Evolutionary conservation across 2,113 vertebrate species (phyloP).

Genomic region (Cranoglanis bouderius): DNA sequence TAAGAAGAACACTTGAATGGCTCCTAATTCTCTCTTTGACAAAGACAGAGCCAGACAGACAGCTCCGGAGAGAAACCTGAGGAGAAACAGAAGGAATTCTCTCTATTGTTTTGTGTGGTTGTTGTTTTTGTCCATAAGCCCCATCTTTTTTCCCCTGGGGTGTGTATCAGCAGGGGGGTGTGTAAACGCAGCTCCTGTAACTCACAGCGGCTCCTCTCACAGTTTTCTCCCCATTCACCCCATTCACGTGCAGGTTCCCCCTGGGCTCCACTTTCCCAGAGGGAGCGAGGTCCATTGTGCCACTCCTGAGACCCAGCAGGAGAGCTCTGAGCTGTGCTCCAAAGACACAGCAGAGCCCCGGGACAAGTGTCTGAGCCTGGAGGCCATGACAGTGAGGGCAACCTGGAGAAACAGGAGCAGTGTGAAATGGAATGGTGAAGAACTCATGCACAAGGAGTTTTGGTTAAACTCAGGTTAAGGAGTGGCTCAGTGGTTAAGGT

Average conservation of each 20-base stretch:
- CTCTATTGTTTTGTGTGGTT: conserved; percentile 45
- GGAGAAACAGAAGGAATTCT: conserved; percentile 31
- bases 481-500: background rate
- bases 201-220: conserved; percentile 36
- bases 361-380: conserved; percentile 38
- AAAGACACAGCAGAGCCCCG: background rate
- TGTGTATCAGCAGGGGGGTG: conserved; percentile 16
- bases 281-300: conserved; percentile 32
- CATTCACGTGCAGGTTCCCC: conserved; percentile 29
- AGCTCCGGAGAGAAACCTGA: conserved; percentile 18
- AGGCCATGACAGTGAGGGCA: conserved; percentile 10
- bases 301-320: conserved; percentile 36
- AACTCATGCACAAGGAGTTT: background rate
- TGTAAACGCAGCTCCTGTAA: conserved; percentile 52
- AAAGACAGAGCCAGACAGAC: conserved; percentile 30
- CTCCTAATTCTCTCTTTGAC: conserved; percentile 26
- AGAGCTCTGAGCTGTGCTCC: conserved; percentile 31
- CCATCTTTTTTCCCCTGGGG: background rate
- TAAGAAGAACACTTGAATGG: conserved; percentile 16
- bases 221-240: conserved; percentile 38
- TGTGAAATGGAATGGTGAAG: background rate
- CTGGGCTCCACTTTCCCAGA: conserved; percentile 29
- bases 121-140: conserved; percentile 39
- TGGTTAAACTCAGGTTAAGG: conserved; percentile 6
- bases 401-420: conserved; percentile 22